Base-by-base conservation (phyloP, 2,797 vertebrate species). In the Pseudotriccus pelzelni region DNA sequence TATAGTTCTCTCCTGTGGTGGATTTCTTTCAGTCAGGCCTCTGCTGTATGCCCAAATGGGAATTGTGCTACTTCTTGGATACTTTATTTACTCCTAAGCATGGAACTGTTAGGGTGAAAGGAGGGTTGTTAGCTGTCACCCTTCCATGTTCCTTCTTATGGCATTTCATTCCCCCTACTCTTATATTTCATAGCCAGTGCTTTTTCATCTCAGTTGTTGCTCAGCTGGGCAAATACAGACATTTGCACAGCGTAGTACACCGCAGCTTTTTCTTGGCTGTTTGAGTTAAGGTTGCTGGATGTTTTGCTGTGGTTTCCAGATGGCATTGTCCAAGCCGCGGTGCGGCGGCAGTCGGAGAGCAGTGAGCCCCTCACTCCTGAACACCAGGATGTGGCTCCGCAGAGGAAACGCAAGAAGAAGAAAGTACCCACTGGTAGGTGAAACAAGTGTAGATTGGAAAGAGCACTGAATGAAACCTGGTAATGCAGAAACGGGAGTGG, bases 381-480 rank as follows among this genome's bases (percentile, higher is more conserved):
- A 44, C 89, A 94, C 19, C 75, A 93, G 6, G 95, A 97, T 24
- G 97, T 97, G 21, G 97, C 96, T 5, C 96, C 96, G 36, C 98
- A 98, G 20, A 98, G 97, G 94, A 99, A 97, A 86, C 98, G 98
- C 94, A 99, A 96, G 97, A 99, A 98, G 93, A 97, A 96, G 41
- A 99, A 98, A 97, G 97, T 97, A 84, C 84, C 96, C 36, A 47
- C 96, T 23, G 98, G 98, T 98, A 96, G 0, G 97, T 94, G 73
- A 81, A 78, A 52, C 41, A 72, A 75, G 19, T 60, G 46, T 50
- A 27, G 52, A 7, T 34, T 16, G 52, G 55, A 74, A 70, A 46
- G 30, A 90, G 47, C 36, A 24, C 24, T 3, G 46, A 76, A 14
- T 63, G 52, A 59, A 84, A 37, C 18, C 47, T 30, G 18, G 9